Evolutionary conservation across 2,797 vertebrate species (phyloP).

Genomic region (Pyrocephalus nanus): DNA sequence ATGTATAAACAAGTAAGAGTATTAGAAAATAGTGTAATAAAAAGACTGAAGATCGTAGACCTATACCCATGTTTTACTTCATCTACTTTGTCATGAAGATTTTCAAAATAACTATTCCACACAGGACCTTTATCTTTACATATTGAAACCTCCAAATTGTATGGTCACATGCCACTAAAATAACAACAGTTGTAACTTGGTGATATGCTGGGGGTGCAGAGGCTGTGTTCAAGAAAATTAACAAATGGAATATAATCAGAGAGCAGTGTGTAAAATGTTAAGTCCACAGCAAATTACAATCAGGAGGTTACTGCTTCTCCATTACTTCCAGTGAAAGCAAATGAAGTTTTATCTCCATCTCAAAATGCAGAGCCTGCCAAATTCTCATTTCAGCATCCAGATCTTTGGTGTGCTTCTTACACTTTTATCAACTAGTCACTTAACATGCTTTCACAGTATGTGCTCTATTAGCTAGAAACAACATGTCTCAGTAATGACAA

Average conservation of each 20-base stretch:
- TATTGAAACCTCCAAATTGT: neutral
- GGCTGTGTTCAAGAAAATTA: neutral
- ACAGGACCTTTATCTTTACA: neutral
- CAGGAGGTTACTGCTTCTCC: neutral
- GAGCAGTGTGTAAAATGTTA: rapidly evolving
- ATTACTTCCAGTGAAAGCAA: neutral
- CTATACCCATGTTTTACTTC: neutral
- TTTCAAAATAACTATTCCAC: neutral
- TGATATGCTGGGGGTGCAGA: neutral
- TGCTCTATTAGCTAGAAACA: neutral
- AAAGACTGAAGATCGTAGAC: neutral
- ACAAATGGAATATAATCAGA: neutral
- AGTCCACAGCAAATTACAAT: neutral
- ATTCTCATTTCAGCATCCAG: neutral
- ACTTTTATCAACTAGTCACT: neutral
- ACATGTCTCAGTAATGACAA: neutral
- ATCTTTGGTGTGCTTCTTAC: neutral
- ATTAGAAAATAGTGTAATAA: neutral
- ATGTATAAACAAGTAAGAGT: neutral
- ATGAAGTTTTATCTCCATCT: neutral
- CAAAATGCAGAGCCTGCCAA: neutral
- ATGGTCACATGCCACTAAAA: neutral
- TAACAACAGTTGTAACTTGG: neutral
- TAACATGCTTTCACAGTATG: neutral
- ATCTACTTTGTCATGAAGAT: rapidly evolving